These are phyloP conservation scores for Myzus persicae DNA, from an alignment of 1,140 invertebrate species.

Conservation along the genomic window DNA sequence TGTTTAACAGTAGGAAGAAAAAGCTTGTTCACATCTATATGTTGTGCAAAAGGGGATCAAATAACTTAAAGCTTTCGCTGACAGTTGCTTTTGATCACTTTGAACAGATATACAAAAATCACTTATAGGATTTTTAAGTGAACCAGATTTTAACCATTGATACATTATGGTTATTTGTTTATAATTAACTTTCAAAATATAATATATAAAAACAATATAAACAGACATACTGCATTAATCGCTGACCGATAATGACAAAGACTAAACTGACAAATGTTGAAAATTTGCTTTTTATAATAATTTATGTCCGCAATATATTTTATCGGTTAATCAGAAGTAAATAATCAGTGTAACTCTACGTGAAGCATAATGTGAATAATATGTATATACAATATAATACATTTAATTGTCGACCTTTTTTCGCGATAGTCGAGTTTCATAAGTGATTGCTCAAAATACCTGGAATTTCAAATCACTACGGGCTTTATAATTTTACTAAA, in stretches of 20 bases:
- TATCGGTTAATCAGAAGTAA: background rate
- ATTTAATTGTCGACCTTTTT: background rate
- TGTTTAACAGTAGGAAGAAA: too few relatives aligned
- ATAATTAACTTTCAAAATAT: too few relatives aligned
- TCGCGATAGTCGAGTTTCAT: background rate
- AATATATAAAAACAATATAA: too few relatives aligned
- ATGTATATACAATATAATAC: too few relatives aligned
- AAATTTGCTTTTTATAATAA: background rate
- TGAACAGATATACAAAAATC: conserved; percentile 16
- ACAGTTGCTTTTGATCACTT: background rate
- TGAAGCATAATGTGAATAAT: background rate
- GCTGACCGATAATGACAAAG: too few relatives aligned
- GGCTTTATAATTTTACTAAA: too few relatives aligned
- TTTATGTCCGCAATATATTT: background rate
- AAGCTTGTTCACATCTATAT: background rate
- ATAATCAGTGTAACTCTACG: background rate
- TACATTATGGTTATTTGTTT: too few relatives aligned
- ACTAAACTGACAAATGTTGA: background rate
- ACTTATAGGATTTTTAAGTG: background rate
- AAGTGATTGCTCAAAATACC: background rate
- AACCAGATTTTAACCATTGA: too few relatives aligned
- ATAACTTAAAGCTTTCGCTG: background rate
- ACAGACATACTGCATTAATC: too few relatives aligned
- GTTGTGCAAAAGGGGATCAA: conserved; percentile 14
- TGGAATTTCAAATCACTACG: background rate